Base-by-base conservation (phyloP, 2,113 vertebrate species). In the Platanista minor region DNA sequence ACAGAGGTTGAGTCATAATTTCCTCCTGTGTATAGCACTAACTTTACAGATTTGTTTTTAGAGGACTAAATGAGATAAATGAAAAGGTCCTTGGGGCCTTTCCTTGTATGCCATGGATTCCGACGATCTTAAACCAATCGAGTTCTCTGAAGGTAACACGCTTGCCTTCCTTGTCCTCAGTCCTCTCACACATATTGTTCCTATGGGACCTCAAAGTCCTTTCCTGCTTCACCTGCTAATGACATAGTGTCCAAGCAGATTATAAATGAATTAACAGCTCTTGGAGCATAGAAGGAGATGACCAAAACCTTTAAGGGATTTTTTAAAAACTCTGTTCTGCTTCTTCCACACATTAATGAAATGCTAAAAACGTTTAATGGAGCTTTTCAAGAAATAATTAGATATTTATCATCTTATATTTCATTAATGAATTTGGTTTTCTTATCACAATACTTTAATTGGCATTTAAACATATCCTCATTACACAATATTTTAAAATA, bases 401-500 rank as follows among this genome's bases (percentile, higher is more conserved):
- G 69, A 71, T 64, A 80, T 85, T 95, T 62, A 96, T 93, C n/a
- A 78, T 75, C 9, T 66, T 93, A 46, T 39, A 93, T 81, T 82
- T 91, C 14, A 46, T 69, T 94, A 86, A 69, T 93, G 29, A 71
- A 81, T 72, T 92, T 88, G 15, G 5, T 94, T 82, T 96, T 71
- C 49, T 94, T 92, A 97, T 96, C 83, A 97, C 13, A 92, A 75
- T 74, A 74, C 87, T 88, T 95, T 95, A 91, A 96, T 66, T 94
- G 41, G 77, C 49, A 95, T 59, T 88, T 74, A 25, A 87, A 62
- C 80, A 77, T 87, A 61, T 36, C 27, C 49, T 93, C 67, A 83
- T 93, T 89, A 72, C 41, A 92, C 3, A 72, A 23, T 46, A 86
- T 82, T 78, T 91, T 66, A 67, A 96, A 92, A 87, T 74, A 7